These are phyloP conservation scores for Zophobas morio DNA, from an alignment of 1,140 invertebrate genomes.

Conservation along the genomic window DNA sequence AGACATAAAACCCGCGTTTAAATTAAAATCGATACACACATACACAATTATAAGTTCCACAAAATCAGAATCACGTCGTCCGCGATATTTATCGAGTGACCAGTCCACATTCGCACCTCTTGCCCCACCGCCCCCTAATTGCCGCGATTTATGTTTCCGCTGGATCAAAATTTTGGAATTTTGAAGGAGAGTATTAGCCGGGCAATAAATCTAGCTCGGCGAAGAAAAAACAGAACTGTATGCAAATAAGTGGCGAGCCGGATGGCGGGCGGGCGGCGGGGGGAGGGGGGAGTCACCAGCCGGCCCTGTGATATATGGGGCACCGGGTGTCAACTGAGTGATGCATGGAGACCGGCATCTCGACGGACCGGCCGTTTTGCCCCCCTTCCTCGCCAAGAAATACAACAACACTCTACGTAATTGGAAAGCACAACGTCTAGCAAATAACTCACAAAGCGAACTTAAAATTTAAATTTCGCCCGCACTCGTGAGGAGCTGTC, in stretches of 20 bases:
- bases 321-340: slow-evolving; percentile 68
- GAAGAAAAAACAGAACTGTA: slow-evolving; percentile 62
- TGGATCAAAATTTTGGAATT: slow-evolving; percentile 33
- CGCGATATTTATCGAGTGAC: too few species aligned
- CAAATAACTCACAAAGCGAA: slow-evolving; percentile 17
- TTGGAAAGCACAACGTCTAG: slow-evolving; percentile 49
- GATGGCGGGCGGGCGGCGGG: slow-evolving; percentile 13
- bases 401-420: slow-evolving; percentile 60
- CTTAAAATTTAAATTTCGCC: slow-evolving; percentile 35
- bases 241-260: slow-evolving; percentile 63
- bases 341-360: slow-evolving; percentile 66
- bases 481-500: not conserved
- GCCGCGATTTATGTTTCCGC: slow-evolving; percentile 38
- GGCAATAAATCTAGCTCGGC: slow-evolving; percentile 65
- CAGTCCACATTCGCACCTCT: too few species aligned
- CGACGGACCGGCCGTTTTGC: slow-evolving; percentile 42
- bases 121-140: not conserved
- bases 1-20: too few species aligned
- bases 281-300: slow-evolving; percentile 51
- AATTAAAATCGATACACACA: too few species aligned
- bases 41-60: too few species aligned
- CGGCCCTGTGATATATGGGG: slow-evolving; percentile 67
- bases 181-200: slow-evolving; percentile 62
- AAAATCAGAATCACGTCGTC: too few species aligned
- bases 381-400: slow-evolving; percentile 49